Evolutionary conservation across 92 coral and sea anemone genomes (phyloP), one percentile per base, ranked within the genome.

Genomic region (Actinostola sp.): DNA sequence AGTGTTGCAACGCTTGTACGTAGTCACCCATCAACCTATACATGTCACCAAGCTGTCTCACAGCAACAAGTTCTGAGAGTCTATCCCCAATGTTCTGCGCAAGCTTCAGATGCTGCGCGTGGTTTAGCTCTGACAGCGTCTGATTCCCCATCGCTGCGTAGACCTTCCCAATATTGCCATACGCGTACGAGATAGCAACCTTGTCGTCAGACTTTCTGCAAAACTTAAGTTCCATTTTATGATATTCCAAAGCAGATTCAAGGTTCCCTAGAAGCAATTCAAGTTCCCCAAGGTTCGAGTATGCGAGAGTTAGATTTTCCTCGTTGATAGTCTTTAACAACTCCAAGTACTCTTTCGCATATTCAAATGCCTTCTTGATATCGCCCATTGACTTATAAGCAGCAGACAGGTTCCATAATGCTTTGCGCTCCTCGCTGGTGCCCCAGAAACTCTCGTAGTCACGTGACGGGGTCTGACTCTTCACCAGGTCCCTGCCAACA

Each of bases 371-470:
- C 43, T 80, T 71, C 43, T 71, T 52, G 54, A 79, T 79, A 46
- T 80, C 81, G 15, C 92, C 93, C 60, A 91, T 70, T 19, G 84
- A 86, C 60, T 91, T 91, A 76, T 91, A 91, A 9, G 93, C 92
- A 32, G 80, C 82, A 2, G 81, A 82, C 36, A 88, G 61, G 52
- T 91, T 91, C 97, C 97, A 91, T 17, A 91, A 63, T 43, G 97
- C 88, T 26, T 72, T 91, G 25, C 97, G 71, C 50, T 91, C 92
- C 23, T 83, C 81, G 30, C 76, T 84, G 41, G 54, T 68, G 83
- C 80, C 84, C 97, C 97, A 91, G 69, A 53, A 83, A 12, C 35
- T 66, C 15, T 79, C 58, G 33, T 34, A 28, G 19, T 70, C 70
- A 19, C 25, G 43, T 10, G 58, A 39, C 12, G 50, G 65, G 3